Evolutionary conservation across 2,113 vertebrate genomes (phyloP), one percentile per base, ranked within the genome.

Genomic region (Myotis davidii): DNA sequence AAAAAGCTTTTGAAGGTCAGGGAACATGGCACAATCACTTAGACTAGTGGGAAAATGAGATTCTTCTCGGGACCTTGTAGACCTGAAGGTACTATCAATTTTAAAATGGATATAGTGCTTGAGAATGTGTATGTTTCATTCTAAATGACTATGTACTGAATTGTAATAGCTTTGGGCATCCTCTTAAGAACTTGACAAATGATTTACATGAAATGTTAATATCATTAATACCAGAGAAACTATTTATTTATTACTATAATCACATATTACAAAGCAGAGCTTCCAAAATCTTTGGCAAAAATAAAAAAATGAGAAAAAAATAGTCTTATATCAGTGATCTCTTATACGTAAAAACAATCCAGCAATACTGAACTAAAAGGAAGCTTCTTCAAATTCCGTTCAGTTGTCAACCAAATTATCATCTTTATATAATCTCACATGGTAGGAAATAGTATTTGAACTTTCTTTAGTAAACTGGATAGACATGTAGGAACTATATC

Each of bases 1-100:
- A 25, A 85, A 97, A 98, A 97, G 97, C 96, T 97, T 96, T 93
- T 82, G 96, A 94, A 97, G 97, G 96, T 97, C 97, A 97, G 50
- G 88, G 84, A 96, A 97, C 93, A 77, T 0, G 37, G 95, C 65
- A 94, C 95, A 95, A 92, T 92, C 91, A 91, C 93, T 97, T 93
- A 98, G 95, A 81, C 27, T 29, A 82, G 86, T 70, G 59, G 64
- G 93, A 88, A 98, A 97, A 97, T 97, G 96, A 97, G 97, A 98
- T 97, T 97, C 95, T 96, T 96, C 93, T 94, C 20, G 12, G 87
- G 96, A 96, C 96, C 96, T 96, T 94, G 96, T 94, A 91, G 95
- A 86, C 92, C 95, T 81, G 79, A 94, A 85, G 88, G 95, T 85
- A 34, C 83, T 76, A 96, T 97, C 91, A 96, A 97, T 97, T 97